Percentiles rank a stretch among this genome's conserved stretches.
These are phyloP conservation scores for Trichonephila clavata DNA, from an alignment of 1,140 invertebrate species.

Conservation along the genomic window DNA sequence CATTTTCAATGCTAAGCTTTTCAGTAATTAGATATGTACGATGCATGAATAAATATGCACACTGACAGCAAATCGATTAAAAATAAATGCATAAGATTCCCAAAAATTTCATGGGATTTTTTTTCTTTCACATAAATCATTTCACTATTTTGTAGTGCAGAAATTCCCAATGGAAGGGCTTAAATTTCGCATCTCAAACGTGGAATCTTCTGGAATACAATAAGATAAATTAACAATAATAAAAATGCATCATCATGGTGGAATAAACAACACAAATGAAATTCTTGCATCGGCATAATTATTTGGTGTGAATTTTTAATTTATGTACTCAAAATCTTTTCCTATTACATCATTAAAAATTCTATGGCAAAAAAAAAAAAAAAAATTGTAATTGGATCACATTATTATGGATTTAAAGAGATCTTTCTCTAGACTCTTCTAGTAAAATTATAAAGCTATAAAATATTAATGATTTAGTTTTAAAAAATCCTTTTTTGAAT, in stretches of 20 bases:
- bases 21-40: neutral
- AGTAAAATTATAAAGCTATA: neutral
- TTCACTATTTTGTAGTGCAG: slow-evolving; percentile 2
- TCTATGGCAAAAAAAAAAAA: neutral
- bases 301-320: neutral
- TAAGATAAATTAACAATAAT: slow-evolving; percentile 13
- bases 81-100: neutral
- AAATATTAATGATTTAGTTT: neutral
- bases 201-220: slow-evolving; percentile 35
- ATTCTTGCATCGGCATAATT: neutral
- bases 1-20: neutral
- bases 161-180: neutral
- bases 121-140: neutral
- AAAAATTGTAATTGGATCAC: neutral
- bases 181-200: slow-evolving; percentile 25
- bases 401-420: no score
- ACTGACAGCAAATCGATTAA: no score
- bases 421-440: no score
- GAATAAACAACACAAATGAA: neutral
- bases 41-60: no score
- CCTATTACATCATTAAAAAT: neutral
- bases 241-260: neutral
- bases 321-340: neutral
- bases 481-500: no score
- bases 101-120: neutral